Evolutionary conservation across 1,140 invertebrate species (phyloP), one percentile per base, ranked within the genome.

Genomic region (Venustaconcha ellipsiformis): DNA sequence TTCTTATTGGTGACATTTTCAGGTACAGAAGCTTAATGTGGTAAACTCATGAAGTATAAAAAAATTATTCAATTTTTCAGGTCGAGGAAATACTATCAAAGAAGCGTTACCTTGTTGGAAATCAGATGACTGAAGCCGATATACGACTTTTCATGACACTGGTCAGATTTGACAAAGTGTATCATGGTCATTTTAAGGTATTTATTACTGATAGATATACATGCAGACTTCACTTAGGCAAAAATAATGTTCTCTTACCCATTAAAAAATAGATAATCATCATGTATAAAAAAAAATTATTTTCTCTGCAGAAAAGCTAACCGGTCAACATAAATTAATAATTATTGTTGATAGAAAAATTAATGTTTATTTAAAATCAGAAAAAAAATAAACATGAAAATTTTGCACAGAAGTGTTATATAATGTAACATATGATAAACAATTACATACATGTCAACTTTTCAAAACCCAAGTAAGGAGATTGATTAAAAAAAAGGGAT

Each of bases 141-240:
- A 76, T 89, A 20, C 74, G 87, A 23, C 78, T 88, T 2, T 88
- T 87, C 68, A 82, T 84, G 17, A 88, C 86, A 1, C 70, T 89
- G 14, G 73, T 89, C 15, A 72, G 88, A 18, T 89, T 89, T 80
- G 88, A 89, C 72, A 74, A 72, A 65, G 88, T 89, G 55, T 89
- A 89, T 73, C 79, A 82, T 59, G 80, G 80, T 17, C 87, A 88
- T 72, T 89, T 89, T 71, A 89, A 89, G 81, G 86, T 87, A 72
- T 67, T 37, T 67, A 56, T 18, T 12, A 20, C 18, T 37, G 6
- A n/a, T 67, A 18, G 18, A 23, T 67, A 23, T 5, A n/a, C 18
- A 26, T 23, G 65, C 26, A 12, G 6, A 5, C 26, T 20, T 23
- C 17, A 37, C 0, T 3, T 14, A 4, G n/a, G 30, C 62, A 64